phyloP scores from a whole-genome alignment of 2,113 vertebrate genomes.

The Harpagus bidentatus region DNA sequence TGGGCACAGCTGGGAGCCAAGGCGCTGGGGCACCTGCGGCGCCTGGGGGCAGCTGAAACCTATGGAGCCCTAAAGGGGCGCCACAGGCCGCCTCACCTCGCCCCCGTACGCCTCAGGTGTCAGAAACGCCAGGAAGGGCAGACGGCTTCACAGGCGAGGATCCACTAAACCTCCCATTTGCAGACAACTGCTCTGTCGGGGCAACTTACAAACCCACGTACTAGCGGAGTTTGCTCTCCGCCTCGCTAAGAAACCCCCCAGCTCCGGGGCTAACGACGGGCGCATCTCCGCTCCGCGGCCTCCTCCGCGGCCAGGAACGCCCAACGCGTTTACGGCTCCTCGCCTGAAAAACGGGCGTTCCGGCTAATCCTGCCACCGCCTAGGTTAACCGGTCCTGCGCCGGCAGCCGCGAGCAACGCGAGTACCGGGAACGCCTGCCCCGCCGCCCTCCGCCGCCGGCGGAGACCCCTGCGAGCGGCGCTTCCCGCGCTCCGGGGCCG shows the following conservation, averaged over 20 bases:
- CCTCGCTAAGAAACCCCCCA: not conserved
- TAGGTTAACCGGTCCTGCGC: fast-evolving
- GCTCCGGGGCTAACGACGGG: not conserved
- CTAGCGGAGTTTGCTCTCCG: fast-evolving
- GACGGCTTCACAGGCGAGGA: not conserved
- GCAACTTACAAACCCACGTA: fast-evolving
- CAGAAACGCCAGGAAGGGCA: not conserved
- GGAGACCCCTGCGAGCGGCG: not conserved
- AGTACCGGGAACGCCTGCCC: not conserved
- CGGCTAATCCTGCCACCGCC: not conserved
- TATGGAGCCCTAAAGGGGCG: fast-evolving
- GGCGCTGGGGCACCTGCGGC: not conserved
- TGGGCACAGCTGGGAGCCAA: fast-evolving
- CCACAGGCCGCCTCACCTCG: not conserved
- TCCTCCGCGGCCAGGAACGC: not conserved
- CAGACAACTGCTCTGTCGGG: not conserved
- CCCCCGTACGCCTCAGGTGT: not conserved
- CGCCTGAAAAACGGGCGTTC: fast-evolving
- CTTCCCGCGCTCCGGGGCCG: no score
- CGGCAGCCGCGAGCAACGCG: fast-evolving
- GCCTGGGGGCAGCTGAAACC: not conserved
- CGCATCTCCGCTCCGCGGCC: not conserved
- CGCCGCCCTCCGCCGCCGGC: not conserved
- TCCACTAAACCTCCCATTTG: no score
- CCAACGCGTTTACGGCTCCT: not conserved